These are phyloP conservation scores for Xestia xanthographa DNA, from an alignment of 2,888 invertebrate genomes.

Conservation along the genomic window DNA sequence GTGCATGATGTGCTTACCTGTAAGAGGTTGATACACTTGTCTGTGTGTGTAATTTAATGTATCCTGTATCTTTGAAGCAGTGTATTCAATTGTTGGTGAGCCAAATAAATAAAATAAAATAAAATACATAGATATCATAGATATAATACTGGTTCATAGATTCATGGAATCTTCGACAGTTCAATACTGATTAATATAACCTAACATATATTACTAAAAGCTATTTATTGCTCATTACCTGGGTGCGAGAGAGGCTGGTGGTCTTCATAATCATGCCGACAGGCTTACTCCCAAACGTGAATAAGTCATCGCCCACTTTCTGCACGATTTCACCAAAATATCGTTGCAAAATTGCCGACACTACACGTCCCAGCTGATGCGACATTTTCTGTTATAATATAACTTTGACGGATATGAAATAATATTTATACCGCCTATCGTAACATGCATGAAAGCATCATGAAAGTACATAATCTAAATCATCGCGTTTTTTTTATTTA, in stretches of 20 bases:
- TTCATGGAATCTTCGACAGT: not conserved
- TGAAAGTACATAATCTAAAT: constrained; percentile 4
- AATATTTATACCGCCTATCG: not conserved
- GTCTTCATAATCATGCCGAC: constrained; percentile 91
- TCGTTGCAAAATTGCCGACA: constrained; percentile 93
- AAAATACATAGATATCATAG: not conserved
- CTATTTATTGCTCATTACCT: constrained; percentile 74
- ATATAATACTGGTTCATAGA: not conserved
- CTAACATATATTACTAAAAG: constrained; percentile 62
- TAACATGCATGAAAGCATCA: not conserved
- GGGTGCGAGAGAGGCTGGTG: constrained; percentile 87
- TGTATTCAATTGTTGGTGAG: too few relatives aligned
- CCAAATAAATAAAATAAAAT: too few relatives aligned
- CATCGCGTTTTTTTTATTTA: not conserved
- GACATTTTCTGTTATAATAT: constrained; percentile 90
- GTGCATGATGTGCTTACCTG: too few relatives aligned
- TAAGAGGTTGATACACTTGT: too few relatives aligned
- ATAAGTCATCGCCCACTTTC: constrained; percentile 93
- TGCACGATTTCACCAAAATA: constrained; percentile 95
- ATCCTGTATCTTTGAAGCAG: too few relatives aligned
- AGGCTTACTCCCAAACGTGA: constrained; percentile 93
- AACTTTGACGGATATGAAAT: not conserved
- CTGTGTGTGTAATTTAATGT: too few relatives aligned
- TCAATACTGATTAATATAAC: constrained; percentile 18
- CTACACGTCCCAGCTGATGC: constrained; percentile 92